Base-by-base conservation (phyloP, 2,113 vertebrate genomes). In the Archocentrus centrarchus region DNA sequence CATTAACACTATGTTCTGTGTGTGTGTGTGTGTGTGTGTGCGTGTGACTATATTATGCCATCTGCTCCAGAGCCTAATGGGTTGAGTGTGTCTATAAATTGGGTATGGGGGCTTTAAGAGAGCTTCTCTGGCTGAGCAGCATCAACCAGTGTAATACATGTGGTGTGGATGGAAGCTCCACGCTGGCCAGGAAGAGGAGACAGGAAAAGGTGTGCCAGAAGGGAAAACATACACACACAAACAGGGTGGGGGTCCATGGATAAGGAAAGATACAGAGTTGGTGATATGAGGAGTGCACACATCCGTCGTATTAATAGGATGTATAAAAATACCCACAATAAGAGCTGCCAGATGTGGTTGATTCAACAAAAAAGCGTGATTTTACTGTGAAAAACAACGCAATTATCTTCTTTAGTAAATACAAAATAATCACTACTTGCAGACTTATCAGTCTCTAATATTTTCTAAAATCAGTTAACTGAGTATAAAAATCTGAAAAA, bases 151-250 rank as follows among this genome's bases (percentile, higher is more conserved):
- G 68, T 18, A 66, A 53, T 39, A 59, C 41, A 60, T 87, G 59
- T 83, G 81, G 83, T 86, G 84, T 80, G 44, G 35, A 35, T 80
- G 77, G 0, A 47, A 87, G 84, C 82, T 93, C 91, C 91, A 95
- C 88, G 87, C 58, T 93, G 89, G 91, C 84, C 91, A 93, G 92
- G 90, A 94, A 92, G 88, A 81, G 47, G 18, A 73, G 68, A 73
- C 68, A 73, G 84, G 86, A 88, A 93, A 91, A 85, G 88, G 85
- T 92, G 87, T 87, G 84, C 79, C 76, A 24, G 57, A 30, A 62
- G 76, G 70, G 35, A 63, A 82, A 85, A 84, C 35, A 79, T 17
- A 81, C 57, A 80, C 81, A 81, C 22, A 78, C 62, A 62, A 20
- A 50, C 22, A 9, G 9, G 37, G 11, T 37, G 32, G 11, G 60